These are phyloP conservation scores for Parapsyche elsis DNA, from an alignment of 1,140 invertebrate genomes.

Conservation along the genomic window DNA sequence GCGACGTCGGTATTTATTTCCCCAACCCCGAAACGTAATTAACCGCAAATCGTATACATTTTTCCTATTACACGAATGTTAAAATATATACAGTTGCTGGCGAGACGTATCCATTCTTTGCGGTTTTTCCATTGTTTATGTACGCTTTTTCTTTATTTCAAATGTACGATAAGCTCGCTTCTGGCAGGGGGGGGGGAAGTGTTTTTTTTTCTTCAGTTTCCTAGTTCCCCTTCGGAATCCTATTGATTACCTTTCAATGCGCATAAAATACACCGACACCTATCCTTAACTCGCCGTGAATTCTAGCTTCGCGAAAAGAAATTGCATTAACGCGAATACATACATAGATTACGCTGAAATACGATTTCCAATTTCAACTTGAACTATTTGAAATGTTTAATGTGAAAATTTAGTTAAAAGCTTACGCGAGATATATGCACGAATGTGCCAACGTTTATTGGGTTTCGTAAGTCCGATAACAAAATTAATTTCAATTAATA, in stretches of 20 bases:
- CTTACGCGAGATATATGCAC: neutral
- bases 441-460: neutral
- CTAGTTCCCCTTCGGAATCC: constrained; percentile 11
- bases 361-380: neutral
- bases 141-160: neutral
- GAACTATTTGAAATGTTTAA: neutral
- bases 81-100: neutral
- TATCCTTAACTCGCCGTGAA: constrained; percentile 35
- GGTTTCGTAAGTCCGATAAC: constrained; percentile 50
- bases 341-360: neutral
- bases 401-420: neutral
- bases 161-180: constrained; percentile 1
- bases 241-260: constrained; percentile 55
- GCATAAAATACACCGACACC: constrained; percentile 51
- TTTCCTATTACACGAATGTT: no score
- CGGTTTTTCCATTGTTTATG: neutral
- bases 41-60: neutral
- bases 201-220: neutral
- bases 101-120: neutral
- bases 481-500: constrained; percentile 57
- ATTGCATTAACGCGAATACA: neutral
- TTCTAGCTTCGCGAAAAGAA: neutral
- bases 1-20: neutral
- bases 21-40: neutral
- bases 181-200: neutral